Evolutionary conservation across 2,888 invertebrate species (phyloP).

Genomic region (Oasisia sp.): DNA sequence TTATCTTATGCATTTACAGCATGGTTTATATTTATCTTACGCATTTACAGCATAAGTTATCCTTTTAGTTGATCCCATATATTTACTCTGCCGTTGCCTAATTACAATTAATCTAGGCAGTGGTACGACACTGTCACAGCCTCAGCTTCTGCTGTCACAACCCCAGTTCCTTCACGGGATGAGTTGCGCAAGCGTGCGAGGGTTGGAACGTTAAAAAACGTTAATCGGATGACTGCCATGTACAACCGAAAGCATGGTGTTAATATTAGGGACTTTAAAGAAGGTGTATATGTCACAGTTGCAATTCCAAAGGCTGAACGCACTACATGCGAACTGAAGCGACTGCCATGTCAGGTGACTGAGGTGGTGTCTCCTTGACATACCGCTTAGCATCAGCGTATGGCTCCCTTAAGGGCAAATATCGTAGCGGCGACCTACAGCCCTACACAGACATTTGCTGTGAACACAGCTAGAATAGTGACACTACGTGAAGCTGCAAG

Average conservation of each 20-base stretch:
- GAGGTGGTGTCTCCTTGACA: background rate
- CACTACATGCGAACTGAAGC: background rate
- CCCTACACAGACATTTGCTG: background rate
- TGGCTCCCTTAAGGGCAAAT: background rate
- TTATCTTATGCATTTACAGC: no score
- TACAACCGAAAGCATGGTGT: background rate
- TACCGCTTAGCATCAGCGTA: background rate
- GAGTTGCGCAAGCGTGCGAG: background rate
- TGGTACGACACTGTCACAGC: no score
- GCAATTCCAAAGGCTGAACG: background rate
- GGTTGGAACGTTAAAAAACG: background rate
- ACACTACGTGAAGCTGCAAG: background rate
- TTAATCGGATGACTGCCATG: conserved; percentile 19
- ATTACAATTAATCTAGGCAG: no score
- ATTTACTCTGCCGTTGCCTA: no score
- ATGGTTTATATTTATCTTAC: no score
- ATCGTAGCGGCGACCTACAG: background rate
- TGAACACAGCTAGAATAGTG: background rate
- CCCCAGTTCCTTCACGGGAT: background rate
- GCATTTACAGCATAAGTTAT: no score
- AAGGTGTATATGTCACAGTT: background rate
- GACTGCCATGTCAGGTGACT: background rate
- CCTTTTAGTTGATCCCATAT: no score
- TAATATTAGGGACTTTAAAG: background rate
- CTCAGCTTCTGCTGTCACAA: no score